Evolutionary conservation across 1,140 invertebrate species (phyloP).

Genomic region (Bombus soroeensis): DNA sequence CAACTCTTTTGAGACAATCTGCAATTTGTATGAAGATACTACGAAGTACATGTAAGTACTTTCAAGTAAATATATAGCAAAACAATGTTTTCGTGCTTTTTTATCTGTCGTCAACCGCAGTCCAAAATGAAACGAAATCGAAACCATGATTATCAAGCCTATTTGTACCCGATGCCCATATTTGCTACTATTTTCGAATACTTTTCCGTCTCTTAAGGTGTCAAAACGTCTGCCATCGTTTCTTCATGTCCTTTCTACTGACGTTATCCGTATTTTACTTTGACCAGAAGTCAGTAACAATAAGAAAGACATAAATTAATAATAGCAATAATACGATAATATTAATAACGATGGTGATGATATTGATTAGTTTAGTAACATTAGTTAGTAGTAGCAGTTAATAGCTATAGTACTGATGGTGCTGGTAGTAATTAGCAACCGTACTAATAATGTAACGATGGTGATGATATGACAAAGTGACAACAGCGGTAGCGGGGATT

Average conservation of each 20-base stretch:
- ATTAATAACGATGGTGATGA: neutral
- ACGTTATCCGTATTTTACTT: neutral
- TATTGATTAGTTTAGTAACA: slow-evolving; percentile 42
- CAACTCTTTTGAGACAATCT: neutral
- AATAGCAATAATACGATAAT: slow-evolving; percentile 15
- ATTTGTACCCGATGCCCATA: neutral
- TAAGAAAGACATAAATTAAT: neutral
- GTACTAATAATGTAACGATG: slow-evolving; percentile 48
- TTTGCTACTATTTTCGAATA: neutral
- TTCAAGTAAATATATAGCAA: slow-evolving; percentile 56
- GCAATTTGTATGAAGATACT: neutral
- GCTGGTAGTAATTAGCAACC: slow-evolving; percentile 15
- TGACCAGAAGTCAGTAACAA: neutral
- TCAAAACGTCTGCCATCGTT: slow-evolving; percentile 19
- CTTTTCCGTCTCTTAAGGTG: neutral
- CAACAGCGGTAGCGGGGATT: slow-evolving; percentile 19
- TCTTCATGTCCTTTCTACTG: neutral
- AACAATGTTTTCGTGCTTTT: slow-evolving; percentile 55
- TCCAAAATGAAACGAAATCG: neutral
- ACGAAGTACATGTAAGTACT: neutral
- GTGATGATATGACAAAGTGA: slow-evolving; percentile 29
- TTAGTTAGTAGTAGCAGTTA: slow-evolving; percentile 47
- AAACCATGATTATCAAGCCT: neutral
- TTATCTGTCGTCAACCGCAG: slow-evolving; percentile 20
- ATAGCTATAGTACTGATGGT: slow-evolving; percentile 46